Evolutionary conservation across 2,888 invertebrate species (phyloP), one percentile per base, ranked within the genome.

Genomic region (Cristatella mucedo): DNA sequence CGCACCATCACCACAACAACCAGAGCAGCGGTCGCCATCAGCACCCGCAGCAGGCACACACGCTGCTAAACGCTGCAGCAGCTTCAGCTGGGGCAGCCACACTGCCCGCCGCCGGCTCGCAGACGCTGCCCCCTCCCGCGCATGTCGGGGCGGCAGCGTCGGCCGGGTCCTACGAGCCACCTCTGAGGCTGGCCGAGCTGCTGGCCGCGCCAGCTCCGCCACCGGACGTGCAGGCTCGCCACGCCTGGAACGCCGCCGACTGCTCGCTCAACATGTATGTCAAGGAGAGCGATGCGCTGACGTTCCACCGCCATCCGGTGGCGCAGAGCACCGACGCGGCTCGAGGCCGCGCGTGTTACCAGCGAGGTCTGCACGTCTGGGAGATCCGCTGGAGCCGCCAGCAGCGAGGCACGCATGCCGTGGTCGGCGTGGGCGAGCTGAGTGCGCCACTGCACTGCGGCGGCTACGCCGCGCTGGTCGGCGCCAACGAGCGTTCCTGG

Each of bases 291-390:
- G 95, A 97, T 70, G 84, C 84, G 67, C 72, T 95, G 66, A 95
- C 95, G 61, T 91, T 97, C 73, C 97, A 97, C 72, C 78, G 91
- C 56, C 89, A 89, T 69, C 77, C 77, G 16, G 95, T 97, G 43
- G 95, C 97, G 51, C 95, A 97, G 72, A 91, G 89, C 69, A 97
- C 97, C 54, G 97, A 97, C 74, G 93, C 93, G 68, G 93, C 97
- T 68, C 76, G 97, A 47, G 95, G 95, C 48, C 85, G 85, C 66
- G 79, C 84, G 49, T 95, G 95, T 33, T 82, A 84, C 62, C 80
- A 81, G 47, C 78, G 82, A 59, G 89, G 95, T 40, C 76, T 97
- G 60, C 95, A 97, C 70, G 86, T 91, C 50, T 97, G 95, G 95
- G 91, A 95, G 68, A 80, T 97, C 44, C 80, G 80, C 61, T 97